A percentile compares a stretch with the other conserved stretches of the same genome.
Conservation (phyloP, 2,113 vertebrate genomes). For the Petrocephalus zakoni region DNA sequence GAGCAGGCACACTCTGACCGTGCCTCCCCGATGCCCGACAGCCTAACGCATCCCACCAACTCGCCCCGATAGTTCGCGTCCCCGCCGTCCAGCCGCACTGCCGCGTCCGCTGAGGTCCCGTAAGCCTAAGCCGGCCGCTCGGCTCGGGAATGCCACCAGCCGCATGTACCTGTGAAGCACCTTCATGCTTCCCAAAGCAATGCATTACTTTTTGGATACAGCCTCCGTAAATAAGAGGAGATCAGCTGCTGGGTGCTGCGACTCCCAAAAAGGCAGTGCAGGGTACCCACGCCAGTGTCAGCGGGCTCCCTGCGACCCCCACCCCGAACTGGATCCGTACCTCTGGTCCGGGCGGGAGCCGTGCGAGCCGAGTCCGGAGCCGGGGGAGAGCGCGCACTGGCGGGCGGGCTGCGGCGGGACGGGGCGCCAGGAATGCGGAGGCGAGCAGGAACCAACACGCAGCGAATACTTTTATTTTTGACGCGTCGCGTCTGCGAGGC, state of each 20-base stretch:
- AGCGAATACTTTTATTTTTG: conserved; percentile 19
- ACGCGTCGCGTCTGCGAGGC: not conserved
- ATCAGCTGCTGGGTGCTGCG: not conserved
- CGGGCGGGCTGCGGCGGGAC: not conserved
- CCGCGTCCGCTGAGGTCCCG: not conserved
- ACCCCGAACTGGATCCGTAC: not conserved
- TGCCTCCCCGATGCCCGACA: not conserved
- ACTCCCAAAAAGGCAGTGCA: not conserved
- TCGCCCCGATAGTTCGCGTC: not conserved
- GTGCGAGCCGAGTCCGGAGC: not conserved
- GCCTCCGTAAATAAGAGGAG: not conserved
- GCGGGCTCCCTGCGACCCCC: not conserved
- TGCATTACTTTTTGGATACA: not conserved
- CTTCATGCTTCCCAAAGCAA: not conserved
- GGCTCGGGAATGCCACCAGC: not conserved
- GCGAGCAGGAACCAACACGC: conserved; percentile 28
- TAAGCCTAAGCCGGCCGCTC: not conserved
- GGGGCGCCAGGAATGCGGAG: not conserved
- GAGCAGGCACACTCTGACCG: too few relatives aligned
- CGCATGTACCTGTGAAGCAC: not conserved
- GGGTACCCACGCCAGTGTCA: not conserved
- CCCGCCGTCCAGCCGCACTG: not conserved
- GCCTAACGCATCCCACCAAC: not conserved
- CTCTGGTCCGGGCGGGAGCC: not conserved
- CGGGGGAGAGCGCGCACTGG: not conserved